phyloP scores from a whole-genome alignment of 2,888 invertebrate genomes.

The Linnaemya vulpina region DNA sequence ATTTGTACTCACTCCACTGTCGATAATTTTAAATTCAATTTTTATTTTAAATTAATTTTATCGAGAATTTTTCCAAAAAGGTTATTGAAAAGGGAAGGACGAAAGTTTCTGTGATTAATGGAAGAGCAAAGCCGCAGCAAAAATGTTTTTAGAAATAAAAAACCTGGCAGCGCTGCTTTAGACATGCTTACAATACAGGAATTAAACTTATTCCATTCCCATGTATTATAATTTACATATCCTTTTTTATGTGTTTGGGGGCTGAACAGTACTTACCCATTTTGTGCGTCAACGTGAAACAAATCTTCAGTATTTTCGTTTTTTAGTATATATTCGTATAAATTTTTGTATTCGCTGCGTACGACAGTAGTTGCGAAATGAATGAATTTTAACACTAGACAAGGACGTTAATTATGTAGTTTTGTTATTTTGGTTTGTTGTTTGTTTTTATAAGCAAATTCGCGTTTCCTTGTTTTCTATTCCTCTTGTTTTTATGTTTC shows the following conservation, averaged over 20 bases:
- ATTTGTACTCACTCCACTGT: no score
- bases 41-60: no score
- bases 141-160: neutral
- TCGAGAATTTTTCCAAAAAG: no score
- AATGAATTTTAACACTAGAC: slow-evolving; percentile 62
- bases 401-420: slow-evolving; percentile 59
- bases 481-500: slow-evolving; percentile 24
- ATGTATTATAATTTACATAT: slow-evolving; percentile 37
- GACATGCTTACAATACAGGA: neutral
- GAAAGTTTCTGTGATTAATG: no score
- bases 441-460: slow-evolving; percentile 65
- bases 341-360: neutral
- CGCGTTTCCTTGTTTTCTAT: slow-evolving; percentile 28
- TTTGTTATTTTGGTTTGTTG: slow-evolving; percentile 50
- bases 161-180: neutral
- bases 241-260: neutral
- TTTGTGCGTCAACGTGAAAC: slow-evolving; percentile 45
- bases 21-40: no score
- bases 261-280: slow-evolving; percentile 63
- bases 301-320: neutral
- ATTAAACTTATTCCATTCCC: neutral
- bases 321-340: neutral
- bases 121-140: neutral
- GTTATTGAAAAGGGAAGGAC: no score
- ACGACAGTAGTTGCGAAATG: slow-evolving; percentile 29